phyloP scores from a whole-genome alignment of 2,797 vertebrate genomes.

The Serranus cabrilla region DNA sequence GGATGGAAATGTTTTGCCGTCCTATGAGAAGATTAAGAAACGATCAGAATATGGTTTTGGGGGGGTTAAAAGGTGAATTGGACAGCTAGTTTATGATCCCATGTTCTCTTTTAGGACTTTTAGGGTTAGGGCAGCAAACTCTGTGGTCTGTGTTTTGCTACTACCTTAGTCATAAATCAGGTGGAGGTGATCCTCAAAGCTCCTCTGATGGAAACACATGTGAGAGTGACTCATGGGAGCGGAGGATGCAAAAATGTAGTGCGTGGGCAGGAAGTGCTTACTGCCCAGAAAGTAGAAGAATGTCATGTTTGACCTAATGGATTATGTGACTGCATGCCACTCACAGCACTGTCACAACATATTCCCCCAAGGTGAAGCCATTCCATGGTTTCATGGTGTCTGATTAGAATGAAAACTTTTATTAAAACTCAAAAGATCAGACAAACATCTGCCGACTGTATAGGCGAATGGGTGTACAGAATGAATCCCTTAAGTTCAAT shows the following conservation, averaged over 20 bases:
- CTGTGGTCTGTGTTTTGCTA: constrained; percentile 53
- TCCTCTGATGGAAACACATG: constrained; percentile 67
- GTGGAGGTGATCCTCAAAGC: constrained; percentile 60
- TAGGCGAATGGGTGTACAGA: constrained; percentile 12
- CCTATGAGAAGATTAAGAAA: constrained; percentile 54
- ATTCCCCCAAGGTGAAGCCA: constrained; percentile 21
- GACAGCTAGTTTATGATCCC: constrained; percentile 64
- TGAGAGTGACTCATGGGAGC: constrained; percentile 42
- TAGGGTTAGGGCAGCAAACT: constrained; percentile 46
- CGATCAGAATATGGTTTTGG: constrained; percentile 55
- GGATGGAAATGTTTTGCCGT: constrained; percentile 46
- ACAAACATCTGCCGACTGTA: constrained; percentile 26
- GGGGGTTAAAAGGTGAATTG: constrained; percentile 45
- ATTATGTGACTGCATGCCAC: constrained; percentile 42
- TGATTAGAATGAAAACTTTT: constrained; percentile 8
- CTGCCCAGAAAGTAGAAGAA: constrained; percentile 53
- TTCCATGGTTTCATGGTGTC: constrained; percentile 29
- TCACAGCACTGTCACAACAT: constrained; percentile 45
- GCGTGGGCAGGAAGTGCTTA: constrained; percentile 35
- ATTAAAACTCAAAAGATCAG: constrained; percentile 21
- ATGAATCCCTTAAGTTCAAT: constrained; percentile 35
- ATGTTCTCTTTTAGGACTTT: constrained; percentile 58
- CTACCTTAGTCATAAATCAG: constrained; percentile 81
- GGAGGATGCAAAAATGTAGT: constrained; percentile 39
- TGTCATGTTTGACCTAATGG: constrained; percentile 55